phyloP scores from a whole-genome alignment of 2,888 invertebrate genomes.

The Salticus scenicus region DNA sequence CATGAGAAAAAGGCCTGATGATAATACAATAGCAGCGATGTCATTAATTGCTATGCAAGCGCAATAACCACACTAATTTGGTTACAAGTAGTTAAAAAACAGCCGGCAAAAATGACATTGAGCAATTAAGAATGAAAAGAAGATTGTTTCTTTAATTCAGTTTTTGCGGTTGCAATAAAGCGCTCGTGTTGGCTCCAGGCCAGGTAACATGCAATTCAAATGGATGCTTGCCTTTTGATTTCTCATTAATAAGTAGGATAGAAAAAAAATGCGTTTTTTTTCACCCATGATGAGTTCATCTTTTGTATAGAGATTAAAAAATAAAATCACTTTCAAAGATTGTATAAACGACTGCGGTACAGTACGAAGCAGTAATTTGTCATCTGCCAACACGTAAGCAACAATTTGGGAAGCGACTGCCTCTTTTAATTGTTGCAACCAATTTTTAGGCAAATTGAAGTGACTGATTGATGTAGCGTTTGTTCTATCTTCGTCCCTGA shows the following conservation, averaged over 20 bases:
- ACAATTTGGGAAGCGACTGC: not conserved
- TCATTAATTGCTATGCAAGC: conserved; percentile 47
- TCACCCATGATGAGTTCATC: conserved; percentile 12
- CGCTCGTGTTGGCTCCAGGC: not conserved
- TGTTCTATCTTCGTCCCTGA: no score
- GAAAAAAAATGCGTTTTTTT: not conserved
- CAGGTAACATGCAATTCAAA: conserved; percentile 11
- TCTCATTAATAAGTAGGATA: conserved; percentile 19
- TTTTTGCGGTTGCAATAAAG: not conserved
- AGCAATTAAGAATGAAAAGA: conserved; percentile 28
- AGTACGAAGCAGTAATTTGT: conserved; percentile 3
- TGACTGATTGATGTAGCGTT: conserved; percentile 2
- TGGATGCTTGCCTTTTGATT: conserved; percentile 29
- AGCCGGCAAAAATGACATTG: conserved; percentile 10
- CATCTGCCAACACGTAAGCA: not conserved
- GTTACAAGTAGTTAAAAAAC: conserved; percentile 31
- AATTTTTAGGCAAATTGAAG: not conserved
- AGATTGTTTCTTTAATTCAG: conserved; percentile 13
- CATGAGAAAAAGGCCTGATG: conserved; percentile 2
- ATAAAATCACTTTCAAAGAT: not conserved
- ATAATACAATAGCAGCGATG: conserved; percentile 20
- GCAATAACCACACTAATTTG: conserved; percentile 30
- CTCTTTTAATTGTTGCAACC: not conserved
- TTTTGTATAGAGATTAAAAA: not conserved
- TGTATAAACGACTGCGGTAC: not conserved